Evolutionary conservation across 1,140 invertebrate species (phyloP).

Genomic region (Drosophila watanabei): DNA sequence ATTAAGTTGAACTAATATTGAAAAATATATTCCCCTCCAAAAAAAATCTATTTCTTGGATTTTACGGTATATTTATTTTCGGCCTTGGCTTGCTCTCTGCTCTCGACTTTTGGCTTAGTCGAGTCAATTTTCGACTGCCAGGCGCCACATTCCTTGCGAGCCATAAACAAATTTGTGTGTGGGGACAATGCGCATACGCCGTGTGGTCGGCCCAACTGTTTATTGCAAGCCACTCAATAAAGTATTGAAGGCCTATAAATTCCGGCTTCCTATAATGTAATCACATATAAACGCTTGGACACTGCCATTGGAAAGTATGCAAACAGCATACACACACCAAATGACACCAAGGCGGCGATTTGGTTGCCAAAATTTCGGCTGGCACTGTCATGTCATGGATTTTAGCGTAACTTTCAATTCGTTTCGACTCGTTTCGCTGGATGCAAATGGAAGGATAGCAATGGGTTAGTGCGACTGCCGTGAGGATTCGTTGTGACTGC

Average conservation of each 20-base stretch:
- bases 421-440: constrained; percentile 32
- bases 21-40: constrained; percentile 25
- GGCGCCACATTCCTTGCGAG: constrained; percentile 52
- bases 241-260: constrained; percentile 66
- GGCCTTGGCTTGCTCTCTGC: constrained; percentile 15
- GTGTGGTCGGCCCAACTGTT: constrained; percentile 53
- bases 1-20: constrained; percentile 38
- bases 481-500: constrained; percentile 57
- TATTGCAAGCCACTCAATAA: constrained; percentile 71
- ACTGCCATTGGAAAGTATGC: constrained; percentile 36
- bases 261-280: constrained; percentile 31
- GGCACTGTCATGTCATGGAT: constrained; percentile 28
- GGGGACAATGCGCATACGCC: constrained; percentile 60
- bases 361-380: constrained; percentile 9
- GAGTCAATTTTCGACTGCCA: constrained; percentile 14
- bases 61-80: constrained; percentile 5
- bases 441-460: constrained; percentile 42
- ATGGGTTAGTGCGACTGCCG: constrained; percentile 23
- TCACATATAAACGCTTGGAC: constrained; percentile 31
- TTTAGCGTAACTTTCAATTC: constrained; percentile 32
- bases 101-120: neutral
- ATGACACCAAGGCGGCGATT: neutral
- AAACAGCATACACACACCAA: constrained; percentile 3
- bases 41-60: constrained; percentile 11
- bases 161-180: constrained; percentile 57